Evolutionary conservation across 2,888 invertebrate genomes (phyloP).

Genomic region (Ochropacha duplaris): DNA sequence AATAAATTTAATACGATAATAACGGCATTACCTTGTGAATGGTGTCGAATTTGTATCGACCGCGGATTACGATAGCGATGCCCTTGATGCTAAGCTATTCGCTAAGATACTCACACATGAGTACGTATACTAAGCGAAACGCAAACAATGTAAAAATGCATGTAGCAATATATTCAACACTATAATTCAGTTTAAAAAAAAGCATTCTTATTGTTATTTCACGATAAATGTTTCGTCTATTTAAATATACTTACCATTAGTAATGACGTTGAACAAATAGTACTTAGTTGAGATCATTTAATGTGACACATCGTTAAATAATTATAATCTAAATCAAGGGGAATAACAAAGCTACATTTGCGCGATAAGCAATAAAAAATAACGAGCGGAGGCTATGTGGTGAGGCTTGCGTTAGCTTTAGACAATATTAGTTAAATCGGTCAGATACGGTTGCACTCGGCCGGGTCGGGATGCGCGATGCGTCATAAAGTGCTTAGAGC

Average conservation of each 20-base stretch:
- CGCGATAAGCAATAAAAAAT: not conserved
- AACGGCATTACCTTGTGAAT: conserved; percentile 28
- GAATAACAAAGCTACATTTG: not conserved
- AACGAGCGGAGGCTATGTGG: conserved; percentile 6
- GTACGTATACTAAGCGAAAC: conserved; percentile 13
- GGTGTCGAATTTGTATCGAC: conserved; percentile 27
- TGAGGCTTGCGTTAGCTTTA: not conserved
- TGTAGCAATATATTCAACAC: not conserved
- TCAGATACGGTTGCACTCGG: not conserved
- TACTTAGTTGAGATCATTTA: not conserved
- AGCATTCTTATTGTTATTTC: conserved; percentile 12
- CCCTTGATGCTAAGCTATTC: conserved; percentile 39
- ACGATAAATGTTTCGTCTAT: conserved; percentile 22
- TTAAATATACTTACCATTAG: conserved; percentile 20
- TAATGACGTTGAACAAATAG: conserved; percentile 17
- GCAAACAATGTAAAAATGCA: not conserved
- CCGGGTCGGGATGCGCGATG: no score
- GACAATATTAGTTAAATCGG: not conserved
- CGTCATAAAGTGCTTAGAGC: not conserved
- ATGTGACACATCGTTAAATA: not conserved
- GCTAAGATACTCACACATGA: conserved; percentile 21
- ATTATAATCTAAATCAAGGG: not conserved
- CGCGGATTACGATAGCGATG: conserved; percentile 42
- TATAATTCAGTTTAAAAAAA: not conserved
- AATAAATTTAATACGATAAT: conserved; percentile 11